Evolutionary conservation across 2,797 vertebrate species (phyloP), one percentile per base, ranked within the genome.

Genomic region (Poecilia gillii): DNA sequence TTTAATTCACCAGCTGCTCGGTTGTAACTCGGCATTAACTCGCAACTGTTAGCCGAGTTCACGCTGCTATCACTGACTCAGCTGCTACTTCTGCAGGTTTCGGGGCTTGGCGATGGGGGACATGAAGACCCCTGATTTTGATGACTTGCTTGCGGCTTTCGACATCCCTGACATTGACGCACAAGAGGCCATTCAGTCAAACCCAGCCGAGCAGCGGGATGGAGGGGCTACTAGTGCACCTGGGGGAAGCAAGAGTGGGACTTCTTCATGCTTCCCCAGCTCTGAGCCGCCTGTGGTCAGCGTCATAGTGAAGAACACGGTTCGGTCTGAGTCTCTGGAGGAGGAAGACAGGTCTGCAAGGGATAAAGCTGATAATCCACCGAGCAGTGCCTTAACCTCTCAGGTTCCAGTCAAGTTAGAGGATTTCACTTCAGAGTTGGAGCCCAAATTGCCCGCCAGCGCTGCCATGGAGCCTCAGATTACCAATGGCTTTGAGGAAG

Each of bases 71-170:
- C 75, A 28, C 4, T 68, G 43, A 85, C 43, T 33, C 0, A 3
- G 57, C 6, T 80, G n/a, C 49, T 74, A 20, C 18, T 83, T 74
- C 25, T 0, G 31, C 81, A 97, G 96, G 94, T 92, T 91, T 90
- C 80, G 57, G 87, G 87, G 76, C 83, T 81, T 88, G 94, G 93
- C 93, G 85, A 99, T 99, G 98, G 98, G 98, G 90, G 98, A 99
- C 95, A 99, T 99, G 98, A 99, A 99, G 88, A 99, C 98, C n/a
- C 98, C 98, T 14, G 98, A 99, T 88, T 99, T 99, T 3, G 98
- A 99, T 11, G 98, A 99, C 93, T 96, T 99, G 3, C 90, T 99
- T 91, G 98, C 98, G 64, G 98, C 98, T 0, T 99, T 99, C 41
- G 98, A 99, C 90, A 99, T 99, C 79, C 98, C 98, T 0, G 98